These are phyloP conservation scores for Trisateles emortualis DNA, from an alignment of 2,888 invertebrate genomes.

Conservation along the genomic window DNA sequence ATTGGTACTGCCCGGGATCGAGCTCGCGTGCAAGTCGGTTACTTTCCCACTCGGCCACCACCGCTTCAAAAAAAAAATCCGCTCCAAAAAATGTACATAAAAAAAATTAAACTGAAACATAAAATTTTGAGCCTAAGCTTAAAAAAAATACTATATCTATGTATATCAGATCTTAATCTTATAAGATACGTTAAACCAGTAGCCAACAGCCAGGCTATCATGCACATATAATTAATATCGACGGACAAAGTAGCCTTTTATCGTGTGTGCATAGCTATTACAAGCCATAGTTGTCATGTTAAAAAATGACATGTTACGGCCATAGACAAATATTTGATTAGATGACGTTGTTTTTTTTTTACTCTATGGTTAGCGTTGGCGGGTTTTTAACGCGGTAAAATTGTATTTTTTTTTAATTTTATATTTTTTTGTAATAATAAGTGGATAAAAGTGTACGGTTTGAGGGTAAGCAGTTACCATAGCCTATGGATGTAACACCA, in stretches of 20 bases:
- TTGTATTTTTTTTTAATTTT: slow-evolving; percentile 7
- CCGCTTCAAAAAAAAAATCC: too few species aligned
- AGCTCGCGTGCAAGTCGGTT: too few species aligned
- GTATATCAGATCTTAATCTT: too few species aligned
- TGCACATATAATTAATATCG: slow-evolving; percentile 40
- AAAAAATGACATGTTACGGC: slow-evolving; percentile 36
- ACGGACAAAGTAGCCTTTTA: slow-evolving; percentile 31
- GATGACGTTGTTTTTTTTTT: slow-evolving; percentile 42
- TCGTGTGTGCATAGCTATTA: slow-evolving; percentile 37
- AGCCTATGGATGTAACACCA: too few species aligned
- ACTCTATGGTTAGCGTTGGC: slow-evolving; percentile 15
- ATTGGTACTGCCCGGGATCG: too few species aligned
- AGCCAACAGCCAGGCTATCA: slow-evolving; percentile 17
- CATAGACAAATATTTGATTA: slow-evolving; percentile 46
- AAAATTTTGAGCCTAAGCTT: background rate
- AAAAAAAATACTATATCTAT: background rate
- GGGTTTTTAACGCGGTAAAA: slow-evolving; percentile 9
- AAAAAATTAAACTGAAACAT: too few species aligned
- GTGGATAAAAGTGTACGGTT: too few species aligned
- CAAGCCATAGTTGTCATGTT: slow-evolving; percentile 34
- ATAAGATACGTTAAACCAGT: slow-evolving; percentile 9
- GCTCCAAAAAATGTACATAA: too few species aligned
- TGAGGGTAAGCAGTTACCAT: too few species aligned
- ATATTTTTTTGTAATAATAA: too few species aligned
- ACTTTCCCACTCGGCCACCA: too few species aligned